Percentiles rank a stretch among this genome's conserved stretches.
Evolutionary conservation across 2,888 invertebrate species (phyloP).

Genomic region (Drosophila melanosoma): DNA sequence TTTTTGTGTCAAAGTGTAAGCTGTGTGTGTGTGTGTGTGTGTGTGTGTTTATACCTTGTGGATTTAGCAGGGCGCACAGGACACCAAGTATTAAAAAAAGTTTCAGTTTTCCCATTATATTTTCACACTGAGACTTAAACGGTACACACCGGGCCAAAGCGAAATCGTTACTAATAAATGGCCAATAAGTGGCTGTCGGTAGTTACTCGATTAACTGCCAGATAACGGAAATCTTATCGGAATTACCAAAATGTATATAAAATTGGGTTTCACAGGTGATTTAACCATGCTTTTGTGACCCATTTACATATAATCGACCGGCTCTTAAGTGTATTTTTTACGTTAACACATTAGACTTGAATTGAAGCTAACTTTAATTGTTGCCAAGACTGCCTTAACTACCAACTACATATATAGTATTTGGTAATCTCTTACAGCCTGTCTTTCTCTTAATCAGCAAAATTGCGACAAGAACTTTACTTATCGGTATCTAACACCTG

Average conservation of each 20-base stretch:
- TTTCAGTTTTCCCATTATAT: slow-evolving; percentile 48
- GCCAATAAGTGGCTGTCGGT: slow-evolving; percentile 11
- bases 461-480: slow-evolving; percentile 11
- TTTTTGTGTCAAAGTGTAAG: slow-evolving; percentile 1
- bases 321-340: slow-evolving; percentile 6
- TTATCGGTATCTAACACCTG: slow-evolving; percentile 70
- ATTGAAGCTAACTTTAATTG: slow-evolving; percentile 39
- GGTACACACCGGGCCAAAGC: slow-evolving; percentile 9
- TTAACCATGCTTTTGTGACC: slow-evolving; percentile 1
- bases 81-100: slow-evolving; percentile 39
- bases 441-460: slow-evolving; percentile 31
- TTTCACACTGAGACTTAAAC: slow-evolving; percentile 10
- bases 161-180: slow-evolving; percentile 54
- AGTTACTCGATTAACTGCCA: slow-evolving; percentile 39
- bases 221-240: slow-evolving; percentile 69
- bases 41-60: slow-evolving; percentile 51
- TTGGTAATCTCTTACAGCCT: slow-evolving; percentile 14
- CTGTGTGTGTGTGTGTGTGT: neutral
- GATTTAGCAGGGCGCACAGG: slow-evolving; percentile 51
- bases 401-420: slow-evolving; percentile 27
- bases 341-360: slow-evolving; percentile 13
- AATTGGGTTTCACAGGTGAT: slow-evolving; percentile 26
- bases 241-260: slow-evolving; percentile 22
- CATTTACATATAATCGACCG: neutral
- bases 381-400: slow-evolving; percentile 53